These are phyloP conservation scores for Coelinius sp. DNA, from an alignment of 2,888 invertebrate species.

Conservation along the genomic window DNA sequence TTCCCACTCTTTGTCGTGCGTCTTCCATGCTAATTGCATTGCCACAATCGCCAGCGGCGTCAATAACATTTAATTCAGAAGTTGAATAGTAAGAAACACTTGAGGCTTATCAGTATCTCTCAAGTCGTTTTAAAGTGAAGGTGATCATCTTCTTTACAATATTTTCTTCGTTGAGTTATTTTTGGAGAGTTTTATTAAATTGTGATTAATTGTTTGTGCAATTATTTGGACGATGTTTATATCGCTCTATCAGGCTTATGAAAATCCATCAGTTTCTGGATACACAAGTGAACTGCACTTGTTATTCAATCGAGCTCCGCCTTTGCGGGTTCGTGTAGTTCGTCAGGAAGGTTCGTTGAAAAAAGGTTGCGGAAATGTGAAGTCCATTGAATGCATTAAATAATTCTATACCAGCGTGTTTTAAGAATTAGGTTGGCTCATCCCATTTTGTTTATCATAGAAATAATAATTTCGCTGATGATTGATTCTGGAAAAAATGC, in stretches of 20 bases:
- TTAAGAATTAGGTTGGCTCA: too few species aligned
- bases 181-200: background rate
- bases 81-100: constrained; percentile 53
- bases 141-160: constrained; percentile 40
- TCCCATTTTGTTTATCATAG: too few species aligned
- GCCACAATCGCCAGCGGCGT: constrained; percentile 46
- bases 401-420: too few species aligned
- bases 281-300: constrained; percentile 62
- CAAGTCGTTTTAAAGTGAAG: constrained; percentile 50
- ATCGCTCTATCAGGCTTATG: constrained; percentile 63
- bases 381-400: too few species aligned
- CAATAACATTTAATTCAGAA: constrained; percentile 56
- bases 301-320: constrained; percentile 57
- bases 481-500: background rate
- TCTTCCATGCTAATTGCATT: constrained; percentile 51
- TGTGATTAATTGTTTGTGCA: constrained; percentile 6
- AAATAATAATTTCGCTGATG: too few species aligned
- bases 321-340: constrained; percentile 46
- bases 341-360: constrained; percentile 57
- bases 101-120: constrained; percentile 44
- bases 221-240: constrained; percentile 57
- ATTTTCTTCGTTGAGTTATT: background rate
- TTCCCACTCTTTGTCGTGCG: constrained; percentile 33
- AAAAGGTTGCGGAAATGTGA: background rate
- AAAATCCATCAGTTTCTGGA: constrained; percentile 54